Conservation (phyloP, 64 coral and sea anemone genomes). For the Montipora efflorescens region DNA sequence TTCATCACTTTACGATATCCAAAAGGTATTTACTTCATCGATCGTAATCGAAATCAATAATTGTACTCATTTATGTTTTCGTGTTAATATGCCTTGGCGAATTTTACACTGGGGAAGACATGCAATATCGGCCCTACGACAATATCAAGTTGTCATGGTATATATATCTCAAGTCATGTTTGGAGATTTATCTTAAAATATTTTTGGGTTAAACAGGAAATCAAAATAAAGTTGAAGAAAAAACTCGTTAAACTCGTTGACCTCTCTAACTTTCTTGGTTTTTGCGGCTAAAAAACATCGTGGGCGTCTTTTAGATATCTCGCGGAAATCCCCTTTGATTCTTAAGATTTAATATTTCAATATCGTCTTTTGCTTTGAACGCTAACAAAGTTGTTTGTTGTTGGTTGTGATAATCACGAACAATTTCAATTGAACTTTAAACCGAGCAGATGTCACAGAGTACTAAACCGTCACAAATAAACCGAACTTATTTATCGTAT, state of each 20-base stretch:
- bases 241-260: neutral
- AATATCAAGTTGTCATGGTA: neutral
- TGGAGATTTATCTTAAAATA: too few species aligned
- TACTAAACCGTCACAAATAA: neutral
- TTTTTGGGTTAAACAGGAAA: neutral
- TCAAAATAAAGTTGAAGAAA: neutral
- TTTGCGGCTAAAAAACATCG: too few species aligned
- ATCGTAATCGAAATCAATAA: neutral
- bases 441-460: slow-evolving; percentile 13
- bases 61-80: neutral
- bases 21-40: neutral
- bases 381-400: slow-evolving; percentile 27
- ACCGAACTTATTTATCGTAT: slow-evolving; percentile 15
- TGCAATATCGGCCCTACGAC: neutral
- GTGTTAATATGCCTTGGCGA: neutral
- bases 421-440: neutral
- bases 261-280: neutral
- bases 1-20: neutral
- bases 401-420: slow-evolving; percentile 16
- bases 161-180: neutral
- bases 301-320: neutral
- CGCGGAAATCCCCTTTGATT: neutral
- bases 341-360: neutral
- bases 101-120: neutral
- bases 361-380: slow-evolving; percentile 13